phyloP scores from a whole-genome alignment of 1,140 invertebrate species.

The Drosophila tani region DNA sequence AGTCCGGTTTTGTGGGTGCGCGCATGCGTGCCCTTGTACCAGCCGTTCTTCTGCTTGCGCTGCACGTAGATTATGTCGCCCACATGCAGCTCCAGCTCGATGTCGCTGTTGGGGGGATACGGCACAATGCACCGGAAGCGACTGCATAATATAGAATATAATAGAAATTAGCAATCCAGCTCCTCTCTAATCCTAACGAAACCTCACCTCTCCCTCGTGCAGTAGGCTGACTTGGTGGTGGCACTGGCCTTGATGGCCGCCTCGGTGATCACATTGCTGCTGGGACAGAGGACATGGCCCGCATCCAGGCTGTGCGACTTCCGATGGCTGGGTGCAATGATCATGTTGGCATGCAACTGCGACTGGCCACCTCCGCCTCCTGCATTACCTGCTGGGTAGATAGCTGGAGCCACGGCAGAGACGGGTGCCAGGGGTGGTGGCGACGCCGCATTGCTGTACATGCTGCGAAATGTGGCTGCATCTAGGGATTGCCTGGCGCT shows the following conservation, averaged over 20 bases:
- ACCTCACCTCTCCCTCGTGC: constrained; percentile 71
- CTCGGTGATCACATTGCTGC: constrained; percentile 58
- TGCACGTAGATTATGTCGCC: constrained; percentile 97
- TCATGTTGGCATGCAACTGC: constrained; percentile 72
- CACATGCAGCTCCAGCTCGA: constrained; percentile 94
- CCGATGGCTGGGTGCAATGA: constrained; percentile 87
- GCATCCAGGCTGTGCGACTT: constrained; percentile 93
- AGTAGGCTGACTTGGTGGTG: constrained; percentile 73
- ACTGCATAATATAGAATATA: no score
- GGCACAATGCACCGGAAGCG: constrained; percentile 95
- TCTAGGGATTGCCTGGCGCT: constrained; percentile 76
- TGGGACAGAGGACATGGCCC: constrained; percentile 82
- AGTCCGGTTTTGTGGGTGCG: constrained; percentile 95
- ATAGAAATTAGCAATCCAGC: constrained; percentile 18
- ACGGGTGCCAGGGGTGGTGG: constrained; percentile 45
- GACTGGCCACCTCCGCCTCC: constrained; percentile 34
- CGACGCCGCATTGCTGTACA: constrained; percentile 62
- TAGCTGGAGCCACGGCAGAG: constrained; percentile 14
- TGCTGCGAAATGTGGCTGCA: constrained; percentile 73
- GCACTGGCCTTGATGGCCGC: constrained; percentile 80
- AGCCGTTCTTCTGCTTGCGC: constrained; percentile 96
- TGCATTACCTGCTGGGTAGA: constrained; percentile 25
- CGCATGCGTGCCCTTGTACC: constrained; percentile 97
- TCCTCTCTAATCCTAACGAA: no score
- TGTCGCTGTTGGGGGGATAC: constrained; percentile 97